Base-by-base conservation (phyloP, 2,113 vertebrate genomes). In the Boleophthalmus pectinirostris region DNA sequence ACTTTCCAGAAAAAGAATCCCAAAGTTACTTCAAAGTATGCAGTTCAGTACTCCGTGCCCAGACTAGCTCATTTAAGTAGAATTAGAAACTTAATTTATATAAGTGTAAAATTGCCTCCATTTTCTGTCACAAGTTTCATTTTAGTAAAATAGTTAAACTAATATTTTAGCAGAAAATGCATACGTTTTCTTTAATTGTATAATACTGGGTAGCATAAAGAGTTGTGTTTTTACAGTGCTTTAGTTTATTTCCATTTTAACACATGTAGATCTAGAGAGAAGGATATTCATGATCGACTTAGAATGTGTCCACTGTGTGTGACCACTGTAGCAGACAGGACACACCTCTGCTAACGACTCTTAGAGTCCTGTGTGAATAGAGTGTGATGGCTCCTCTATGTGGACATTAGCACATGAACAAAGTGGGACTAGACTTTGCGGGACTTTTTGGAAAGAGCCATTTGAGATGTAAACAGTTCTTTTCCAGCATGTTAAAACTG, bases 381-480 rank as follows among this genome's bases (percentile, higher is more conserved):
- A 1, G 60, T n/a, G 15, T 63, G 25, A 33, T 15, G 29, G 16
- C 29, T 35, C 20, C 20, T 35, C 61, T n/a, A 1, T 38, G 20
- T 43, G 33, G 3, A 43, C 61, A 64, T 64, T 64, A 38, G 61
- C 61, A 64, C 33, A 64, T 43, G 61, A 64, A 64, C 61, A n/a
- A 9, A 43, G 10, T 5, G 3, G 33, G 61, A 4, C 61, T 63
- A 20, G 1, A 38, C 61, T 64, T 24, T 16, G 10, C 1, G 12
- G 57, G 57, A 16, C 57, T 15, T 33, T 11, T 20, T 29, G 29
- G 18, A 64, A 0, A 8, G 20, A 12, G 3, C 10, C 8, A 38
- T 43, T 64, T 33, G 33, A 20, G 12, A n/a, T 64, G 18, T 8
- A 64, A 9, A 12, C 61, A n/a, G 18, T 64, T 20, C 33, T 64